These are phyloP conservation scores for Camponotus floridanus DNA, from an alignment of 1,140 invertebrate genomes.

Conservation along the genomic window DNA sequence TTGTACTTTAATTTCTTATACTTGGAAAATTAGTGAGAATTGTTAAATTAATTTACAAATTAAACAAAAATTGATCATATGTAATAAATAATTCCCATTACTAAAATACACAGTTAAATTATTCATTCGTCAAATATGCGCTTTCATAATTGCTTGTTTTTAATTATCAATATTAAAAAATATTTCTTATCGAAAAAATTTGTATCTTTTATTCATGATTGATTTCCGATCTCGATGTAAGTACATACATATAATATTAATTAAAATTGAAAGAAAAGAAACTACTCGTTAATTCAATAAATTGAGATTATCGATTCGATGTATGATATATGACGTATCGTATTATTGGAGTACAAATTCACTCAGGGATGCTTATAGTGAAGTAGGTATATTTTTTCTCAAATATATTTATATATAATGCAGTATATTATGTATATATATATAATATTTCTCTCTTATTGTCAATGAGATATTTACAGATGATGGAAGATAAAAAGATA, in stretches of 20 bases:
- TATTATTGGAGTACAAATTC: slow-evolving; percentile 64
- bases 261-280: slow-evolving; percentile 1
- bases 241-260: slow-evolving; percentile 58
- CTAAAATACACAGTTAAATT: slow-evolving; percentile 1
- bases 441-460: slow-evolving; percentile 2
- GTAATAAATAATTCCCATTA: neutral
- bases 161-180: neutral
- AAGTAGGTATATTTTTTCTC: slow-evolving; percentile 24
- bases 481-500: slow-evolving; percentile 44
- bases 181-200: neutral
- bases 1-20: slow-evolving; percentile 1
- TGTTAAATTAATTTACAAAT: neutral
- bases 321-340: neutral
- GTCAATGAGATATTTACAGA: neutral
- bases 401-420: neutral
- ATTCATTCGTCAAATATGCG: neutral
- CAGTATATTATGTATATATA: neutral
- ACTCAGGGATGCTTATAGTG: slow-evolving; percentile 67
- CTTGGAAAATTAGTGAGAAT: neutral
- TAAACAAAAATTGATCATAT: too few relatives aligned
- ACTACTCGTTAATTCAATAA: slow-evolving; percentile 48
- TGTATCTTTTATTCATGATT: neutral
- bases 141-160: neutral
- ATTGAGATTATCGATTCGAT: neutral
- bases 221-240: slow-evolving; percentile 29